Percentiles rank a stretch among this genome's conserved stretches.
phyloP scores from a whole-genome alignment of 53 echinoderm and acorn worm genomes.

The Actinopyga echinites region DNA sequence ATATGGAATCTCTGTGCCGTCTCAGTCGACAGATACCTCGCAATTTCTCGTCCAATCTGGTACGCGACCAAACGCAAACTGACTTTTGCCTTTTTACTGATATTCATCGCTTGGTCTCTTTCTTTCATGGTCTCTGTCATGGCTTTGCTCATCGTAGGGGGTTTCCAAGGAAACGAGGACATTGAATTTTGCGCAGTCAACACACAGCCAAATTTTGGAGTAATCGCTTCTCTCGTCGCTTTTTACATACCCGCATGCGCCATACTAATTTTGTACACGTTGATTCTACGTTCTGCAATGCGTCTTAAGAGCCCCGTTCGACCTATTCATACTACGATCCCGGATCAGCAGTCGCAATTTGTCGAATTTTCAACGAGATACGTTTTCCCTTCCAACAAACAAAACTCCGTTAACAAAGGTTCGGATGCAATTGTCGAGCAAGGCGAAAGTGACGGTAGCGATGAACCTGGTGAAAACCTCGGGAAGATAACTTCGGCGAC shows the following conservation, averaged over 20 bases:
- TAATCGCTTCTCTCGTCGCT: constrained; percentile 54
- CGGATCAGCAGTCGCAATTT: too few relatives aligned
- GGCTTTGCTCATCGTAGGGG: constrained; percentile 70
- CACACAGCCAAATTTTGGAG: constrained; percentile 65
- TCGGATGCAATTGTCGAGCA: too few relatives aligned
- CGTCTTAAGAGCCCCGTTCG: too few relatives aligned
- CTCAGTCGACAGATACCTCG: constrained; percentile 79
- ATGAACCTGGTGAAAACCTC: too few relatives aligned
- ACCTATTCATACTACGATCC: too few relatives aligned
- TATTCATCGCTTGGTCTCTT: constrained; percentile 64
- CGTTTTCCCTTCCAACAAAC: too few relatives aligned
- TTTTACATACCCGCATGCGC: constrained; percentile 69
- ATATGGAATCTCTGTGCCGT: constrained; percentile 87
- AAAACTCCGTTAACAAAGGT: too few relatives aligned
- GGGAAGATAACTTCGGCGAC: too few relatives aligned
- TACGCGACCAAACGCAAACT: constrained; percentile 77
- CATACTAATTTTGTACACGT: constrained; percentile 62
- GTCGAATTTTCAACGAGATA: too few relatives aligned
- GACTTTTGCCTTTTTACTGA: constrained; percentile 60
- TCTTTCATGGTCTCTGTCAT: constrained; percentile 74
- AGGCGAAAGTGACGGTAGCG: too few relatives aligned
- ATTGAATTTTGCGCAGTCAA: constrained; percentile 62
- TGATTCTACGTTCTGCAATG: constrained; percentile 62
- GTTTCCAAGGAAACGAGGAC: constrained; percentile 57
- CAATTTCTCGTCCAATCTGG: constrained; percentile 78